phyloP scores from a whole-genome alignment of 2,797 vertebrate genomes.

The Betta splendens region DNA sequence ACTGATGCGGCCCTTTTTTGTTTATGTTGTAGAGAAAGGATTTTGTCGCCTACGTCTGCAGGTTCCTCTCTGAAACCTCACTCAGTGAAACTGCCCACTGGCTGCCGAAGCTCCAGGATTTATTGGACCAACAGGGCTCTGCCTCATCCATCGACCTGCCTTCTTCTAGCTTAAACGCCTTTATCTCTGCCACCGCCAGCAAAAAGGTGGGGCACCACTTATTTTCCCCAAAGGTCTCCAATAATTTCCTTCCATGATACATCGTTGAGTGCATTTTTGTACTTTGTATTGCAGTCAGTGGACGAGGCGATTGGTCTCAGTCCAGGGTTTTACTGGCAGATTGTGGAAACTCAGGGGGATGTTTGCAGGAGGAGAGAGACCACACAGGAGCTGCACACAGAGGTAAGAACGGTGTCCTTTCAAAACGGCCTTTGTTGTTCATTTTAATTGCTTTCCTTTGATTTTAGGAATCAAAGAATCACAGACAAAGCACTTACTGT shows the following conservation, averaged over 20 bases:
- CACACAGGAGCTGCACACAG: slow-evolving; percentile 59
- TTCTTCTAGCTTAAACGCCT: slow-evolving; percentile 55
- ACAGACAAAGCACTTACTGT: not conserved
- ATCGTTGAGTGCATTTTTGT: slow-evolving; percentile 10
- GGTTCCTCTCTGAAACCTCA: slow-evolving; percentile 65
- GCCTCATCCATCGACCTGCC: slow-evolving; percentile 61
- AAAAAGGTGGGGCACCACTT: slow-evolving; percentile 53
- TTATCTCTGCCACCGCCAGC: slow-evolving; percentile 65
- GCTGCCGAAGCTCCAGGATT: slow-evolving; percentile 58
- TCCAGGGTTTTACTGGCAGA: slow-evolving; percentile 83
- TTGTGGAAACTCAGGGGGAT: slow-evolving; percentile 72
- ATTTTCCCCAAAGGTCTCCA: not conserved
- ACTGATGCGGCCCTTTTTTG: slow-evolving; percentile 3
- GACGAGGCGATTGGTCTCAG: slow-evolving; percentile 69
- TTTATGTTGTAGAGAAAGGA: slow-evolving; percentile 60
- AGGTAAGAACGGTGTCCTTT: slow-evolving; percentile 55
- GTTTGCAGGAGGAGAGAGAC: slow-evolving; percentile 66
- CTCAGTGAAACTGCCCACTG: slow-evolving; percentile 68
- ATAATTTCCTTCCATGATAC: not conserved
- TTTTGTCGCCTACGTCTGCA: slow-evolving; percentile 42
- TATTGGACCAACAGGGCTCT: slow-evolving; percentile 53
- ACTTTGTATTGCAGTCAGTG: slow-evolving; percentile 70
- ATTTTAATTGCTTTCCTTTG: slow-evolving; percentile 4
- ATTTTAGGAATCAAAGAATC: slow-evolving; percentile 1
- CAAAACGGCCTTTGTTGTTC: not conserved